These are phyloP conservation scores for Didymodactylos carnosus DNA, from an alignment of 2,888 invertebrate species.

Conservation along the genomic window DNA sequence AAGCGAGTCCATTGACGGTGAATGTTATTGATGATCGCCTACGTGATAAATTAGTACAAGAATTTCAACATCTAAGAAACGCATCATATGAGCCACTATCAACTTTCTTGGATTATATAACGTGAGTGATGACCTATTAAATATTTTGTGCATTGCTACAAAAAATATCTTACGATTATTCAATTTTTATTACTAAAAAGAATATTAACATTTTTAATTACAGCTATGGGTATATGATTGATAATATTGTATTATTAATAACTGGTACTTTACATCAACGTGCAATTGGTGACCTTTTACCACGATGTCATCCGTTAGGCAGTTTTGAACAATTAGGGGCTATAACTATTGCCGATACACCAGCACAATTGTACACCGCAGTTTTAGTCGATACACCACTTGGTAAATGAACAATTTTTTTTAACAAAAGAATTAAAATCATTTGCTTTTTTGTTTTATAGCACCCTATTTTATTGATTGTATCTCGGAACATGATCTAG, in stretches of 20 bases:
- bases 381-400: slow-evolving; percentile 94
- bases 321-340: slow-evolving; percentile 96
- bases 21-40: slow-evolving; percentile 94
- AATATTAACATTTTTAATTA: neutral
- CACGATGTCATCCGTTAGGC: slow-evolving; percentile 94
- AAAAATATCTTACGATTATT: too few relatives aligned
- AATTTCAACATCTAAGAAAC: slow-evolving; percentile 91
- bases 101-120: slow-evolving; percentile 75
- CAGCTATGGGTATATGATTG: slow-evolving; percentile 97
- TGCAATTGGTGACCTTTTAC: slow-evolving; percentile 89
- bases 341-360: slow-evolving; percentile 93
- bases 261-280: slow-evolving; percentile 95
- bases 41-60: slow-evolving; percentile 88
- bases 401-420: slow-evolving; percentile 38
- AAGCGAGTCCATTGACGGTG: slow-evolving; percentile 86
- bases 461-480: slow-evolving; percentile 98
- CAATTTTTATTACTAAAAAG: neutral
- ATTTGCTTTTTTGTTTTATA: slow-evolving; percentile 27
- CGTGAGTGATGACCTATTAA: too few relatives aligned
- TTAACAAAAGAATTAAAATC: neutral
- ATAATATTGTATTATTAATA: slow-evolving; percentile 89
- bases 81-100: slow-evolving; percentile 90
- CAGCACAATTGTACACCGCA: slow-evolving; percentile 95
- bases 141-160: too few relatives aligned
- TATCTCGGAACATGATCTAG: slow-evolving; percentile 96